These are phyloP conservation scores for Ectemnius cavifrons DNA, from an alignment of 2,888 invertebrate species.

Conservation along the genomic window DNA sequence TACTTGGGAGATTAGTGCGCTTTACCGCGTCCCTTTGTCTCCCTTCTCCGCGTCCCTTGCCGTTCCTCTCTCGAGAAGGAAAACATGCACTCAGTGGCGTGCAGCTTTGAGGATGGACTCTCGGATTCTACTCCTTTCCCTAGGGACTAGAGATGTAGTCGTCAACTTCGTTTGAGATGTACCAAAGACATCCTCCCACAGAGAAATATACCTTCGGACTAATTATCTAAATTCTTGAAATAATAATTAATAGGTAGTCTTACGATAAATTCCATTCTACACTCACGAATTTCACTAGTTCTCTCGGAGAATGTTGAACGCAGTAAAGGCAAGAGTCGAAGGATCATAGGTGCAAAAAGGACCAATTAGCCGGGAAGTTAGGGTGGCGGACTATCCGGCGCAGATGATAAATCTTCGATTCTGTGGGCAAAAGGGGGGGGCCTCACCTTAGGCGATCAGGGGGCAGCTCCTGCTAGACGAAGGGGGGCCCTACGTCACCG, in stretches of 20 bases:
- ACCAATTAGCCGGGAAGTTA: slow-evolving; percentile 43
- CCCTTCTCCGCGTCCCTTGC: slow-evolving; percentile 49
- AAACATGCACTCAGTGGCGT: slow-evolving; percentile 57
- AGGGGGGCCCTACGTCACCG: slow-evolving; percentile 70
- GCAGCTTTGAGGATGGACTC: slow-evolving; percentile 73
- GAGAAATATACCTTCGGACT: not conserved
- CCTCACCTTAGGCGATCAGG: slow-evolving; percentile 58
- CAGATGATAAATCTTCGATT: slow-evolving; percentile 64
- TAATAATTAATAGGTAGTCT: no score
- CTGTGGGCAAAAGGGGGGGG: slow-evolving; percentile 31
- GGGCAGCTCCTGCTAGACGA: slow-evolving; percentile 47
- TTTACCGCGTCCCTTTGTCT: slow-evolving; percentile 62
- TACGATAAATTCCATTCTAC: no score
- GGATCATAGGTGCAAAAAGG: not conserved
- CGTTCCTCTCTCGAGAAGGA: slow-evolving; percentile 56
- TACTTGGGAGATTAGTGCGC: slow-evolving; percentile 72
- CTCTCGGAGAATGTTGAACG: no score
- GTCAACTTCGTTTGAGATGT: no score
- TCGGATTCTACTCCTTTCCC: slow-evolving; percentile 67
- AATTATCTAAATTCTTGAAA: not conserved
- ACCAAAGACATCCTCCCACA: not conserved
- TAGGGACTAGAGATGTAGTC: slow-evolving; percentile 22
- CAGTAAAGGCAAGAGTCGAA: not conserved
- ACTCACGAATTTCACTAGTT: no score
- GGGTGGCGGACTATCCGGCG: slow-evolving; percentile 43